Evolutionary conservation across 2,888 invertebrate genomes (phyloP).

Genomic region (Macrophya annulata): DNA sequence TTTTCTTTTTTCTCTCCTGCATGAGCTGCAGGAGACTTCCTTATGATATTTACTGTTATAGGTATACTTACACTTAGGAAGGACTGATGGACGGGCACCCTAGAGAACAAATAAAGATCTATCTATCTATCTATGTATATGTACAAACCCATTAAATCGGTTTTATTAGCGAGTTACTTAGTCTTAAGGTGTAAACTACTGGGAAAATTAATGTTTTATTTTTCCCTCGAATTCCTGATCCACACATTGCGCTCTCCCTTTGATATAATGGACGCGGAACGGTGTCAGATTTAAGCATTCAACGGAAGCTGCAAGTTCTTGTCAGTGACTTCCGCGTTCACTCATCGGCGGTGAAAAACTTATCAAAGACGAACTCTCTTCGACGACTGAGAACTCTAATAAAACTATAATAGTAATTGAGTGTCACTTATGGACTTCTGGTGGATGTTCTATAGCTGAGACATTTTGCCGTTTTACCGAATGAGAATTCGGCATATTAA

Average conservation of each 20-base stretch:
- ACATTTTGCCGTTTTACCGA: background rate
- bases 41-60: background rate
- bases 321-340: background rate
- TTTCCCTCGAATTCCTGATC: background rate
- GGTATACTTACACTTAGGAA: background rate
- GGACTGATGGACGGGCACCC: too few species aligned
- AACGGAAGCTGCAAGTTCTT: background rate
- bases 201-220: background rate
- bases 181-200: background rate
- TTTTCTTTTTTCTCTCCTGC: background rate
- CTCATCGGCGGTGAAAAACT: background rate
- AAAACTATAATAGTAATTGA: background rate
- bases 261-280: background rate
- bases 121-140: conserved; percentile 3
- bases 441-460: too few species aligned
- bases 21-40: background rate
- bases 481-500: background rate
- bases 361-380: background rate
- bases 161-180: background rate
- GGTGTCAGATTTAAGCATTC: background rate
- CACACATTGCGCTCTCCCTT: background rate
- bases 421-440: conserved; percentile 10
- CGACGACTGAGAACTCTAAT: background rate
- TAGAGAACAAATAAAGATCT: background rate
- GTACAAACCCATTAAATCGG: background rate